These are phyloP conservation scores for Coluber constrictor DNA, from an alignment of 2,797 vertebrate genomes.

Conservation along the genomic window DNA sequence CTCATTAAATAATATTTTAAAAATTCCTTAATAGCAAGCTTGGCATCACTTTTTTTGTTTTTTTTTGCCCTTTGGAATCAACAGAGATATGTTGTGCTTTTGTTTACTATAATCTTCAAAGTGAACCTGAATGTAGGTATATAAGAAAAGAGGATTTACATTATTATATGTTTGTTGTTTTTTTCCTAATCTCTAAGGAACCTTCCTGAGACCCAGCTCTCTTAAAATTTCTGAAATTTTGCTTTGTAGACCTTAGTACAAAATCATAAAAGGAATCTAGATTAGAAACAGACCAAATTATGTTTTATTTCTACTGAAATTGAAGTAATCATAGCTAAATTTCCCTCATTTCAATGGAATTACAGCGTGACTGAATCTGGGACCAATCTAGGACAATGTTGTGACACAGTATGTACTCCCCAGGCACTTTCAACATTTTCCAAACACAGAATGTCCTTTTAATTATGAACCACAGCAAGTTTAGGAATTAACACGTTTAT, in stretches of 20 bases:
- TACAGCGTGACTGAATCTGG: background rate
- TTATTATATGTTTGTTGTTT: background rate
- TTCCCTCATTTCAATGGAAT: background rate
- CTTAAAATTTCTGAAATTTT: background rate
- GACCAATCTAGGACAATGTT: background rate
- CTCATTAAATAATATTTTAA: constrained; percentile 9
- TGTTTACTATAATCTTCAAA: background rate
- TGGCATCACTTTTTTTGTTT: background rate
- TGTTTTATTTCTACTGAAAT: background rate
- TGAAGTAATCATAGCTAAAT: background rate
- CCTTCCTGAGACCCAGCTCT: background rate
- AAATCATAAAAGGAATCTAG: background rate
- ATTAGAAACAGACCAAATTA: background rate
- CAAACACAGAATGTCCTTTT: background rate
- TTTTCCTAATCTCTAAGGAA: constrained; percentile 6
- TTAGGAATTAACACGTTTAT: background rate
- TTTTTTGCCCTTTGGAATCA: background rate
- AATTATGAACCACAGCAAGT: background rate
- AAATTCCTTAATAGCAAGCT: constrained; percentile 8
- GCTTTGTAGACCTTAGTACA: background rate
- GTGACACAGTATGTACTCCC: background rate
- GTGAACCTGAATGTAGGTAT: background rate
- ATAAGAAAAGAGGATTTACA: background rate
- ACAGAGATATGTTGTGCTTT: background rate
- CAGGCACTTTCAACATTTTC: background rate